Base-by-base conservation (phyloP, 1,140 invertebrate species). In the Venturia canescens region DNA sequence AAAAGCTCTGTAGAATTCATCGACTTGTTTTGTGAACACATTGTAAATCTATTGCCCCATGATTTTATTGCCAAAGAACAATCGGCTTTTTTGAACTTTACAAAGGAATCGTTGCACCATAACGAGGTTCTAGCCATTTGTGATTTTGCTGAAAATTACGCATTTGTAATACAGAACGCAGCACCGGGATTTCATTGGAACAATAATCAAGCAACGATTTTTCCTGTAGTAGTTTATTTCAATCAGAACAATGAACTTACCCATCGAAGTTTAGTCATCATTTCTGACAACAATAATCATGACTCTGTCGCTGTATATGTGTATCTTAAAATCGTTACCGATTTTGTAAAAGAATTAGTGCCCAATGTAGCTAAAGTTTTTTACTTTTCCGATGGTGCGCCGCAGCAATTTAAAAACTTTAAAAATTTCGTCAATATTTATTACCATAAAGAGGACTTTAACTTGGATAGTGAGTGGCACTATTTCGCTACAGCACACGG, bases 61-160 rank as follows among this genome's bases (percentile, higher is more conserved):
- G 50, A 53, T 53, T 53, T 53, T n/a, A 11, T 53, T 53, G 50
- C 50, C 15, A 53, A 53, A 53, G 50, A 53, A 53, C 50, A 53
- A 11, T 53, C 50, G 3, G 50, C 50, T 53, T 53, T 53, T n/a
- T 5, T 53, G 50, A 53, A 53, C 3, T 2, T 3, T 13, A 53
- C 3, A 53, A 53, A 53, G 11, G 15, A 53, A n/a, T 53, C 50
- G 50, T 53, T 53, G 50, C 3, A 53, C 3, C 3, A 11, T 53
- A 53, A 53, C 15, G 50, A 4, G 3, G 3, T 53, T 3, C 11
- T 3, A 53, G 50, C 11, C 2, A 53, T 53, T 53, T 53, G 50
- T 53, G 50, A 53, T 53, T 53, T 53, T n/a, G 50, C 50, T 34
- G 57, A 60, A 60, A 60, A 60, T 9, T 60, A 60, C 9, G 57